Evolutionary conservation across 2,888 invertebrate species (phyloP).

Genomic region (Rugalucina vietnamica): DNA sequence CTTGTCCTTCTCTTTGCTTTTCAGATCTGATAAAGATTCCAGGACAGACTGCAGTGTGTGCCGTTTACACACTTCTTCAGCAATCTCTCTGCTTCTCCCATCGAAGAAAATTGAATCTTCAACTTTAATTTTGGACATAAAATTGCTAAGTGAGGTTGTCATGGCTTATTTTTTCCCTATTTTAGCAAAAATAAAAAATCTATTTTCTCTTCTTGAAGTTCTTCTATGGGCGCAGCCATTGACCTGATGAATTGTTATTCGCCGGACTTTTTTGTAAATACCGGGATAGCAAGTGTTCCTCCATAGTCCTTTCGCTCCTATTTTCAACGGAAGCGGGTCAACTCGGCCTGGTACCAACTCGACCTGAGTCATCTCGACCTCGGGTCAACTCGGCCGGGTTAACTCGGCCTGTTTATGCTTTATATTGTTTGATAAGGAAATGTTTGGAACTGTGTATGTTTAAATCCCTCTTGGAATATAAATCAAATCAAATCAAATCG

Average conservation of each 20-base stretch:
- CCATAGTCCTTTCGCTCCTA: too few relatives aligned
- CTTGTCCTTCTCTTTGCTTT: constrained; percentile 9
- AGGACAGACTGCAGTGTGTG: constrained; percentile 48
- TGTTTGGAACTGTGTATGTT: too few relatives aligned
- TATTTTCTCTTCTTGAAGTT: background rate
- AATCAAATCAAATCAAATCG: too few relatives aligned
- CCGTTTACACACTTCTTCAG: constrained; percentile 32
- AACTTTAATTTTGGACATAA: background rate
- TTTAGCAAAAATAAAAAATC: background rate
- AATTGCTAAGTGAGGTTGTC: background rate
- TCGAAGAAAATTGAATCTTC: background rate
- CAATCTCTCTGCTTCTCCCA: constrained; percentile 16
- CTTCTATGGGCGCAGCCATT: constrained; percentile 6
- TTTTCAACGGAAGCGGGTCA: too few relatives aligned
- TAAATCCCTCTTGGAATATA: too few relatives aligned
- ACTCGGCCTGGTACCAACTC: too few relatives aligned
- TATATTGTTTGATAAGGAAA: too few relatives aligned
- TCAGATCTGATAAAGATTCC: constrained; percentile 37
- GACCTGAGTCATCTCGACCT: too few relatives aligned
- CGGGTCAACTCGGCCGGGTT: too few relatives aligned
- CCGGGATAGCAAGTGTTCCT: too few relatives aligned
- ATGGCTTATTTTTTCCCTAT: background rate
- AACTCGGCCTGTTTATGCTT: too few relatives aligned
- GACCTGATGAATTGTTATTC: background rate
- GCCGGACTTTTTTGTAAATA: background rate